Percentiles rank a stretch among this genome's conserved stretches.
Evolutionary conservation across 53 echinoderm and acorn worm species (phyloP).

Genomic region (Mesocentrotus franciscanus): DNA sequence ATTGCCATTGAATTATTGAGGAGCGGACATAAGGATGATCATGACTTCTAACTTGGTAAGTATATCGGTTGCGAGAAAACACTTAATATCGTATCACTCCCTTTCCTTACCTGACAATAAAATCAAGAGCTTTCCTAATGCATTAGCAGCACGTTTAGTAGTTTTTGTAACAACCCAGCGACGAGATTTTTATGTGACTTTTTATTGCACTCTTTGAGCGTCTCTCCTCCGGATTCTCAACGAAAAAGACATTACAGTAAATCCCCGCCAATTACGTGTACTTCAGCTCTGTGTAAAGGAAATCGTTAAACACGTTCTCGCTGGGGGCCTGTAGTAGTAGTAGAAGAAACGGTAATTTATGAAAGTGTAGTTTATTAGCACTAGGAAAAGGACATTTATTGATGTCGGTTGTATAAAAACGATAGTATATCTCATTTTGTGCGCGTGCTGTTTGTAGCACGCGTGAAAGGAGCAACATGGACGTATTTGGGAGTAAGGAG

Average conservation of each 20-base stretch:
- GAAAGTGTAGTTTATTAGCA: constrained; percentile 37
- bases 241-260: constrained; percentile 36
- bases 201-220: background rate
- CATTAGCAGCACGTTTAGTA: background rate
- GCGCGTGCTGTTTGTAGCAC: background rate
- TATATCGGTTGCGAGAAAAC: background rate
- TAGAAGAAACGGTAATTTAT: background rate
- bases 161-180: background rate
- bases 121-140: background rate
- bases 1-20: background rate
- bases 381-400: constrained; percentile 41
- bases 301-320: constrained; percentile 26
- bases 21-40: background rate
- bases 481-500: background rate
- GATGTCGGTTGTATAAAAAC: constrained; percentile 4
- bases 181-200: constrained; percentile 14
- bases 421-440: background rate
- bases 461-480: background rate
- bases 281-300: constrained; percentile 18
- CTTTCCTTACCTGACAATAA: background rate
- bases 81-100: background rate
- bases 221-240: background rate
- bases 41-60: background rate
- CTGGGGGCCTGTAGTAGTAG: background rate
- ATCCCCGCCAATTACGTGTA: constrained; percentile 1